Conservation (phyloP, 2,113 vertebrate species). For the Chionis minor region DNA sequence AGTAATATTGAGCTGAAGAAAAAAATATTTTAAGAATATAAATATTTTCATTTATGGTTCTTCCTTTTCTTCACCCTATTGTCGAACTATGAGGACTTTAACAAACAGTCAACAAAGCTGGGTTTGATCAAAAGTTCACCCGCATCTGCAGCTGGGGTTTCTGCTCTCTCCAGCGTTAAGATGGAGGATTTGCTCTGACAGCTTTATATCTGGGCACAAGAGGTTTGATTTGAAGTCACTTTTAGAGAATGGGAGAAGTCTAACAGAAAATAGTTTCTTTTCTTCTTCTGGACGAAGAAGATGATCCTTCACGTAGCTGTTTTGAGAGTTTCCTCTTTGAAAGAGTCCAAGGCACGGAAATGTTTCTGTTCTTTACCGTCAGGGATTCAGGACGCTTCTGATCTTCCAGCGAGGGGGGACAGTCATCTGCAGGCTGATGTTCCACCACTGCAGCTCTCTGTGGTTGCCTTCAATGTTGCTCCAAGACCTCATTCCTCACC, state of each 20-base stretch:
- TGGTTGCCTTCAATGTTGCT: not conserved
- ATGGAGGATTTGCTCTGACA: not conserved
- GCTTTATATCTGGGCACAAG: not conserved
- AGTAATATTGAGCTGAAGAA: not conserved
- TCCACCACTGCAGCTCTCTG: not conserved
- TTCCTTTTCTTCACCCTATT: too few relatives aligned
- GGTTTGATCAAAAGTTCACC: not conserved
- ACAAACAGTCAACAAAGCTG: not conserved
- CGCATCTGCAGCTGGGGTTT: not conserved
- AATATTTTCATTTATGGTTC: not conserved
- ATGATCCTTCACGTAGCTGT: not conserved
- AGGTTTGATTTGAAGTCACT: not conserved
- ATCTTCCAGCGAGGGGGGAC: not conserved
- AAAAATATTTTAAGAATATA: not conserved
- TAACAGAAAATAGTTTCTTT: not conserved
- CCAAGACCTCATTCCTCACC: not conserved
- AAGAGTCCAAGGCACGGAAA: not conserved
- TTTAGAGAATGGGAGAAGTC: not conserved
- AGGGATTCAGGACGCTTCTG: not conserved
- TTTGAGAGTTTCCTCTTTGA: not conserved
- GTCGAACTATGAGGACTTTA: not conserved
- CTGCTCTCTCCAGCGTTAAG: not conserved
- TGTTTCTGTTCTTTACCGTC: rapidly evolving
- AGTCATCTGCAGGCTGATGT: not conserved
- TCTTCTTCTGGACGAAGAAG: not conserved